Evolutionary conservation across 2,888 invertebrate genomes (phyloP).

Genomic region (Megaustenia siamemsis): DNA sequence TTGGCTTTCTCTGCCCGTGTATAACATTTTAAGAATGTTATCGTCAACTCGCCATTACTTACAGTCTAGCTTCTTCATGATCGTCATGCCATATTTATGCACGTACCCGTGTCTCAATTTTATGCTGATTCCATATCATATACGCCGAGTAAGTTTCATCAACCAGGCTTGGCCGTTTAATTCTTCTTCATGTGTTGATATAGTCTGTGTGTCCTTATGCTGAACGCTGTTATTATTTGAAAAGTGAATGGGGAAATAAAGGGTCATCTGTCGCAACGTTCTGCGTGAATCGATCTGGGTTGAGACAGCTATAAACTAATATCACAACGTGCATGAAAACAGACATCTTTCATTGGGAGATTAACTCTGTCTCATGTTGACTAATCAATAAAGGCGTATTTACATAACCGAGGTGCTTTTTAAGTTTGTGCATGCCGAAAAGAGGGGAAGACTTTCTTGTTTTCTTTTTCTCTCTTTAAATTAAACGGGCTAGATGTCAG

Average conservation of each 20-base stretch:
- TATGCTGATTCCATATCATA: too few relatives aligned
- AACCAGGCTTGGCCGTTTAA: too few relatives aligned
- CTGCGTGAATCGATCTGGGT: neutral
- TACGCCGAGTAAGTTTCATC: too few relatives aligned
- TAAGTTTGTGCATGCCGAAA: neutral
- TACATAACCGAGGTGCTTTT: neutral
- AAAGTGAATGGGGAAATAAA: neutral
- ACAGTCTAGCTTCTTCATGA: too few relatives aligned
- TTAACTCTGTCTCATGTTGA: neutral
- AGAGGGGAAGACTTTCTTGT: too few relatives aligned
- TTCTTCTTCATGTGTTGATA: neutral
- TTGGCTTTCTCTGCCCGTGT: too few relatives aligned
- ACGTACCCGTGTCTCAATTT: too few relatives aligned
- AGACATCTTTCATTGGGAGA: neutral
- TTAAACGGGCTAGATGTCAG: too few relatives aligned
- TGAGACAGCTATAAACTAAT: constrained; percentile 9
- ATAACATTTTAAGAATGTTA: too few relatives aligned
- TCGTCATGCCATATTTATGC: too few relatives aligned
- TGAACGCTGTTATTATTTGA: neutral
- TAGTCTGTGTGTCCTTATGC: neutral
- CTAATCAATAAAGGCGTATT: neutral
- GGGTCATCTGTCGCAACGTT: neutral
- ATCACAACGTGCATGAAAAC: neutral
- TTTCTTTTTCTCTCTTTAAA: too few relatives aligned
- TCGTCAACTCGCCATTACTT: too few relatives aligned